phyloP scores from a whole-genome alignment of 2,888 invertebrate genomes.

The Bhutanitis thaidina region DNA sequence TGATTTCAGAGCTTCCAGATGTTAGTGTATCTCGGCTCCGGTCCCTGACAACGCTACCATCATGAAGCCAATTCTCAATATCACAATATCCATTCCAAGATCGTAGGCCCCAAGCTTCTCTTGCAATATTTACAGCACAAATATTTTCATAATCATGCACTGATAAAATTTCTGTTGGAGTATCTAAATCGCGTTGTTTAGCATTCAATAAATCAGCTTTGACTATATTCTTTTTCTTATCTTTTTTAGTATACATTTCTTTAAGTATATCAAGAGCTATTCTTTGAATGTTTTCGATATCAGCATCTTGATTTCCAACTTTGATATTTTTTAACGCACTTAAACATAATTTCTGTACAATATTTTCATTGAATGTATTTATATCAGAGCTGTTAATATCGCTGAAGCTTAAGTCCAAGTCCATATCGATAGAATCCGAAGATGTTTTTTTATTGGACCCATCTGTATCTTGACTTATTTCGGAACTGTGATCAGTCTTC shows the following conservation, averaged over 20 bases:
- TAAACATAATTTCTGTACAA: slow-evolving; percentile 74
- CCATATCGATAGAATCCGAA: slow-evolving; percentile 75
- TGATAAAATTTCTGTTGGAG: slow-evolving; percentile 79
- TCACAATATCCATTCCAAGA: slow-evolving; percentile 84
- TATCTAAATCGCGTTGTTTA: slow-evolving; percentile 71
- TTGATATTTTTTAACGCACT: slow-evolving; percentile 77
- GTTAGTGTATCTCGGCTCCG: slow-evolving; percentile 78
- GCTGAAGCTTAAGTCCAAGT: slow-evolving; percentile 76
- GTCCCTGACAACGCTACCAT: slow-evolving; percentile 81
- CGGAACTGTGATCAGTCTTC: slow-evolving; percentile 62
- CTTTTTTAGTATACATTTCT: slow-evolving; percentile 76
- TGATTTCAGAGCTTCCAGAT: slow-evolving; percentile 79
- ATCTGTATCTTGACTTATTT: slow-evolving; percentile 69
- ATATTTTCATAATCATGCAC: slow-evolving; percentile 84
- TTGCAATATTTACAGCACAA: slow-evolving; percentile 82
- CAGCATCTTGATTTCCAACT: slow-evolving; percentile 76
- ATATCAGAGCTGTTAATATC: slow-evolving; percentile 78
- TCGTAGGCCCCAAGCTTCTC: slow-evolving; percentile 82
- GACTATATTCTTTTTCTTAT: slow-evolving; percentile 57
- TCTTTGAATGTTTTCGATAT: slow-evolving; percentile 76
- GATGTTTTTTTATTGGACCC: slow-evolving; percentile 74
- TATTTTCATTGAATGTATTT: slow-evolving; percentile 77
- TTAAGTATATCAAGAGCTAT: slow-evolving; percentile 75
- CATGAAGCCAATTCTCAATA: slow-evolving; percentile 82
- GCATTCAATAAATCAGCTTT: slow-evolving; percentile 49